Evolutionary conservation across 2,797 vertebrate genomes (phyloP).

Genomic region (Alauda arvensis): DNA sequence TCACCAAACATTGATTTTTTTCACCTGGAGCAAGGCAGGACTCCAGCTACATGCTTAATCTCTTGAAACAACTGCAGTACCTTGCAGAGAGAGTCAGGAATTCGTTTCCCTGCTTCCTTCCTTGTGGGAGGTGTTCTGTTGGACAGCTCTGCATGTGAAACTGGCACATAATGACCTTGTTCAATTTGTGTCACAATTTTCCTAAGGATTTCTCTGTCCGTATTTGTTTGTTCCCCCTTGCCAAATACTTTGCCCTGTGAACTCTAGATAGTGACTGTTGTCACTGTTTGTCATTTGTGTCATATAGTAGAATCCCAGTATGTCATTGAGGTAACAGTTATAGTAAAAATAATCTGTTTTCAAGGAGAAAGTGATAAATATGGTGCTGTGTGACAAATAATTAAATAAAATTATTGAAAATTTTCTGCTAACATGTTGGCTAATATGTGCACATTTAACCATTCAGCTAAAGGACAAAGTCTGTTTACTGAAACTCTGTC

Average conservation of each 20-base stretch:
- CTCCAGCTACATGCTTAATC: not conserved
- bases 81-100: not conserved
- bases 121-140: rapidly evolving
- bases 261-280: not conserved
- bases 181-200: not conserved
- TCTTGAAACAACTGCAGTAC: not conserved
- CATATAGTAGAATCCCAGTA: not conserved
- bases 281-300: not conserved
- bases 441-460: not conserved
- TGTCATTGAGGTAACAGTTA: not conserved
- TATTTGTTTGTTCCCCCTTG: not conserved
- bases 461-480: not conserved
- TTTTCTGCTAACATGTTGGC: not conserved
- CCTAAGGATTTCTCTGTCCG: not conserved
- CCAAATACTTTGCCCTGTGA: not conserved
- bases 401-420: not conserved
- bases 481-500: not conserved
- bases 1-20: not conserved
- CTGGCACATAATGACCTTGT: not conserved
- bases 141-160: not conserved
- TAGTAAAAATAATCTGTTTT: not conserved
- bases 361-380: not conserved
- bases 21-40: not conserved
- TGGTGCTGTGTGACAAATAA: not conserved
- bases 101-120: not conserved